Evolutionary conservation across 2,888 invertebrate species (phyloP).

Genomic region (Drosophila mimetica): DNA sequence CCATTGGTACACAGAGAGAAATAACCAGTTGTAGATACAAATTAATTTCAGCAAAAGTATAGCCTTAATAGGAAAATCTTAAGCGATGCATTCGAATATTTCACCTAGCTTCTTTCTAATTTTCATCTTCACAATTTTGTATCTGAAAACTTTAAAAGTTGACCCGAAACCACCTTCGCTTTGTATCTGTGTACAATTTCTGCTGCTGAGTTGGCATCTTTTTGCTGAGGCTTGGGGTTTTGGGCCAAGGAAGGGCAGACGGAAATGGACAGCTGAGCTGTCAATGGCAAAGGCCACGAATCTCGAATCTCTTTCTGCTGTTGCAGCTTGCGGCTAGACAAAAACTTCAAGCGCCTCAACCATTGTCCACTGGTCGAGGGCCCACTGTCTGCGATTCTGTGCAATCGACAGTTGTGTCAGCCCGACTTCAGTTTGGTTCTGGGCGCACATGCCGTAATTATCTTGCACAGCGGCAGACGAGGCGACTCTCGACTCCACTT

Average conservation of each 20-base stretch:
- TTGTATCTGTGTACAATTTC: background rate
- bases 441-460: constrained; percentile 70
- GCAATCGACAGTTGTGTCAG: constrained; percentile 28
- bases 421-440: constrained; percentile 8
- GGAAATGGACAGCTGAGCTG: constrained; percentile 50
- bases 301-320: constrained; percentile 22
- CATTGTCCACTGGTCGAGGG: constrained; percentile 17
- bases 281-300: constrained; percentile 58
- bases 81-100: no score
- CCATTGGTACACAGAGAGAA: constrained; percentile 6
- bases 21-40: no score
- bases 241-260: background rate
- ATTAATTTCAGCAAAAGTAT: no score
- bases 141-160: no score
- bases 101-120: no score
- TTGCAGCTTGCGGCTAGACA: constrained; percentile 56
- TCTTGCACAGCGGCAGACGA: constrained; percentile 62
- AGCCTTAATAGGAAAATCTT: no score
- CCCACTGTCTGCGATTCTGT: constrained; percentile 29
- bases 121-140: no score
- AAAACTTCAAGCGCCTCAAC: constrained; percentile 28
- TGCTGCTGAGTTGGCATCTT: constrained; percentile 60
- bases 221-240: constrained; percentile 11
- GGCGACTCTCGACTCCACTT: constrained; percentile 36
- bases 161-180: background rate